Evolutionary conservation across 2,113 vertebrate species (phyloP).

Genomic region (Cyprinodon tularosa): DNA sequence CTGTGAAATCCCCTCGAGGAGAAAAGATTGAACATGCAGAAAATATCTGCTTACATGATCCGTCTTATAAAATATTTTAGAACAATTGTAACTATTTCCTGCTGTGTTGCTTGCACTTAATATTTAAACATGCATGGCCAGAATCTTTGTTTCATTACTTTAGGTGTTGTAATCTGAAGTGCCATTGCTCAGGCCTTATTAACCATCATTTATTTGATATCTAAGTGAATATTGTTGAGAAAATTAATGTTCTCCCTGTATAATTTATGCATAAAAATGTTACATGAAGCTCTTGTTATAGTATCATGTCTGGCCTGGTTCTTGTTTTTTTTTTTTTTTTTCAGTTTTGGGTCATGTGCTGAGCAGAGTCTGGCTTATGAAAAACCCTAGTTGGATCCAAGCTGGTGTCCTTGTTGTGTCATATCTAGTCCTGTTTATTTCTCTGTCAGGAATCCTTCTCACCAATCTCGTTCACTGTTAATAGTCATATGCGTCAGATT

Average conservation of each 20-base stretch:
- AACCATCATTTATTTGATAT: constrained; percentile 38
- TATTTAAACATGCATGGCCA: constrained; percentile 74
- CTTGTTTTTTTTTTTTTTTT: constrained; percentile 34
- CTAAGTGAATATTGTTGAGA: constrained; percentile 30
- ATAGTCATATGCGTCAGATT: constrained; percentile 54
- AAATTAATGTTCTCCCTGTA: constrained; percentile 7
- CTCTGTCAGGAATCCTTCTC: constrained; percentile 29
- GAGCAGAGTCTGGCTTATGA: constrained; percentile 29
- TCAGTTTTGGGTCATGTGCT: constrained; percentile 40
- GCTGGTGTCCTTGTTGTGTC: constrained; percentile 64
- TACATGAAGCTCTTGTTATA: constrained; percentile 41
- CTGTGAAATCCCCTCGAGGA: constrained; percentile 66
- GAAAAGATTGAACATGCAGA: constrained; percentile 38
- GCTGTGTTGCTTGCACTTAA: constrained; percentile 65
- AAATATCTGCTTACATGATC: constrained; percentile 40
- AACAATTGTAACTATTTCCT: constrained; percentile 46
- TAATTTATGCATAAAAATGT: constrained; percentile 31
- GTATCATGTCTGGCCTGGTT: constrained; percentile 42
- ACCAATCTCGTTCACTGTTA: constrained; percentile 41
- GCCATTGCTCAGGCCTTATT: constrained; percentile 56
- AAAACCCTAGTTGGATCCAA: constrained; percentile 57
- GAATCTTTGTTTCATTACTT: constrained; percentile 61
- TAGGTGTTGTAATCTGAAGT: constrained; percentile 49
- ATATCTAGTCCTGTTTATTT: constrained; percentile 39
- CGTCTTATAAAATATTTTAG: constrained; percentile 34